Percentiles rank a stretch among this genome's conserved stretches.
phyloP scores from a whole-genome alignment of 2,113 vertebrate genomes.

The Arizona elegans region DNA sequence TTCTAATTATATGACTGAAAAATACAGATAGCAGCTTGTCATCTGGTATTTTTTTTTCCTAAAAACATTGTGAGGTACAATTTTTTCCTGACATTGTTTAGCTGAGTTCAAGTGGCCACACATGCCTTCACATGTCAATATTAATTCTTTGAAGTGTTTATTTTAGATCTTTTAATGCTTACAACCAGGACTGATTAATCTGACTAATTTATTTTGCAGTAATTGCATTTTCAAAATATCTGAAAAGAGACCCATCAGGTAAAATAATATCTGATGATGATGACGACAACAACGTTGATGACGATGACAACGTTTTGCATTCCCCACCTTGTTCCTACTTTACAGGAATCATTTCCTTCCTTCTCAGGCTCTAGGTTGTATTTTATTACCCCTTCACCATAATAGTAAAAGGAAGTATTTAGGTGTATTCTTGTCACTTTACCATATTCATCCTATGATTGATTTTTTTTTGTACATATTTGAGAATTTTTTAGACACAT shows the following conservation, averaged over 20 bases:
- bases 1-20: not conserved
- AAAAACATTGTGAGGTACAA: not conserved
- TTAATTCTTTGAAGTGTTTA: not conserved
- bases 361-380: not conserved
- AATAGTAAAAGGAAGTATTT: not conserved
- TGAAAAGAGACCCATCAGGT: not conserved
- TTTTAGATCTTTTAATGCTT: not conserved
- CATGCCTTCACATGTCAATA: not conserved
- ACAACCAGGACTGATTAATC: not conserved
- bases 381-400: not conserved
- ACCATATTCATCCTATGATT: not conserved
- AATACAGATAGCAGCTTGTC: not conserved
- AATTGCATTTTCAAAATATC: not conserved
- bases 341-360: not conserved
- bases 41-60: not conserved
- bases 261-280: not conserved
- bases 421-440: not conserved
- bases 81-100: not conserved
- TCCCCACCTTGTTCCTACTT: not conserved
- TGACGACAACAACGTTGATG: not conserved
- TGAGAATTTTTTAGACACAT: not conserved
- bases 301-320: not conserved
- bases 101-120: not conserved
- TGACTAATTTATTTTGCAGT: not conserved
- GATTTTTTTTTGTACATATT: not conserved